A percentile compares a stretch with the other conserved stretches of the same genome.
These are phyloP conservation scores for Desmodus rotundus DNA, from an alignment of 2,113 vertebrate species.

Conservation along the genomic window DNA sequence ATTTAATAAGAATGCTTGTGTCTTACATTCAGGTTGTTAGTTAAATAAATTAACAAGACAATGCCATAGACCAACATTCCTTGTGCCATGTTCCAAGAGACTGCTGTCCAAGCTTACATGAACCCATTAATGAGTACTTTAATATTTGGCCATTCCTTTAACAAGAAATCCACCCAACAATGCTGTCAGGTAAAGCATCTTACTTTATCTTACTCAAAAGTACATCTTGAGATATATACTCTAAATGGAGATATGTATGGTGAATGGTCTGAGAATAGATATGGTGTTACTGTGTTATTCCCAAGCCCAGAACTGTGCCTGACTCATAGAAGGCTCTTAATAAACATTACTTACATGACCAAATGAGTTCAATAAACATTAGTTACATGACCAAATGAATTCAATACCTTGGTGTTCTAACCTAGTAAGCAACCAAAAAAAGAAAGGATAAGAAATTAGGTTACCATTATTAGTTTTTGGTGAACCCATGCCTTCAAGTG, in stretches of 20 bases:
- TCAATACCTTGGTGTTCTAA: neutral
- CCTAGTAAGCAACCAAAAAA: neutral
- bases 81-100: neutral
- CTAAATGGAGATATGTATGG: neutral
- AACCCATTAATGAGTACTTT: neutral
- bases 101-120: neutral
- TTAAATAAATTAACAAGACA: neutral
- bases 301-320: neutral
- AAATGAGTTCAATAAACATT: neutral
- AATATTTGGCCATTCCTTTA: neutral
- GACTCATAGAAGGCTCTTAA: neutral
- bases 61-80: neutral
- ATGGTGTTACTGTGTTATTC: neutral
- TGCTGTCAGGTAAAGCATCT: neutral
- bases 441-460: neutral
- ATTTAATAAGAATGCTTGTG: neutral
- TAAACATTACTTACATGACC: neutral
- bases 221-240: neutral
- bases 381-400: neutral
- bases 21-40: neutral
- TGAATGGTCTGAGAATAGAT: neutral
- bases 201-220: constrained; percentile 13
- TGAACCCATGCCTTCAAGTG: neutral
- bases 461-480: neutral
- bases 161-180: neutral